phyloP scores from a whole-genome alignment of 2,113 vertebrate species.

The Grus americana region DNA sequence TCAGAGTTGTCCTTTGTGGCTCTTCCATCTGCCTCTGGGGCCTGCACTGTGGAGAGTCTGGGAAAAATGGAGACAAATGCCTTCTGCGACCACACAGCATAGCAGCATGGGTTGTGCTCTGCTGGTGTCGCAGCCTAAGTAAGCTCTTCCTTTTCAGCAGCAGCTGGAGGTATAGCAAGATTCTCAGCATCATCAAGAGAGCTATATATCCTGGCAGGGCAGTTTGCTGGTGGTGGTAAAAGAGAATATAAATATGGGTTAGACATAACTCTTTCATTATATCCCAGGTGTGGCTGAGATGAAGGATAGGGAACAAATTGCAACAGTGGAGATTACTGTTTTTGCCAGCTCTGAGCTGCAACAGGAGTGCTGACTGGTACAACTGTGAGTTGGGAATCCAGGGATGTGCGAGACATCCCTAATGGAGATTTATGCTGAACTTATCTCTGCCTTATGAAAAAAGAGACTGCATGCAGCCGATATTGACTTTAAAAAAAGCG shows the following conservation, averaged over 20 bases:
- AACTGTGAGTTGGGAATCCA: neutral
- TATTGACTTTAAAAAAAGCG: neutral
- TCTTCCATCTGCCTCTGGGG: neutral
- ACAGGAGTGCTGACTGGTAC: neutral
- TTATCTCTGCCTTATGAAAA: slow-evolving; percentile 12
- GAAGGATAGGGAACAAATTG: neutral
- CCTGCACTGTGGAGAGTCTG: neutral
- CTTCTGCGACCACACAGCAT: neutral
- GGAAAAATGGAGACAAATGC: neutral
- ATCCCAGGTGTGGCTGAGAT: slow-evolving; percentile 16
- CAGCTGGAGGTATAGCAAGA: neutral
- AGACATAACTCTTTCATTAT: neutral
- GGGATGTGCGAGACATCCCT: neutral
- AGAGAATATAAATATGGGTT: neutral
- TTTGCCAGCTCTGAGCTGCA: neutral
- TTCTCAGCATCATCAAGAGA: neutral
- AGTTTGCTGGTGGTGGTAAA: neutral
- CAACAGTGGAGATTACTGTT: neutral
- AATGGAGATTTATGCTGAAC: slow-evolving; percentile 9
- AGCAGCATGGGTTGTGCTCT: neutral
- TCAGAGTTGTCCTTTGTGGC: neutral
- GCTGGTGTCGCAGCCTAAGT: rapidly evolving
- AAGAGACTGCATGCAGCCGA: neutral
- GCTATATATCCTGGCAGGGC: neutral
- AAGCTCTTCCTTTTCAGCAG: neutral